A percentile compares a stretch with the other conserved stretches of the same genome.
phyloP scores from a whole-genome alignment of 2,797 vertebrate genomes.

The Okamejei kenojei region DNA sequence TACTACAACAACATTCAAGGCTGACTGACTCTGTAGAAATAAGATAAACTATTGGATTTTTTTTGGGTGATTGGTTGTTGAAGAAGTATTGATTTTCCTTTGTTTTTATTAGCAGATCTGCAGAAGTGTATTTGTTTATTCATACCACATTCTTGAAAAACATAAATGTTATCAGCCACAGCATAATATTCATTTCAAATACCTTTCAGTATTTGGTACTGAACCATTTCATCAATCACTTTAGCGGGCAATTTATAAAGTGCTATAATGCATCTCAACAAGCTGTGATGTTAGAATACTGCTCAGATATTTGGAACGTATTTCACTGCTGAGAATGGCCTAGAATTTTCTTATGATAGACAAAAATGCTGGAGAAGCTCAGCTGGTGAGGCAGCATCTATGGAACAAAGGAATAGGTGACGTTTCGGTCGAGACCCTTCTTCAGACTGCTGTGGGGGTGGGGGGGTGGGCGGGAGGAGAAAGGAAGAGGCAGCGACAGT shows the following conservation, averaged over 20 bases:
- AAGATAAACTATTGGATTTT: not conserved
- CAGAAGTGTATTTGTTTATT: not conserved
- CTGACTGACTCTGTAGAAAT: not conserved
- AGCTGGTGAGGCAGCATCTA: too few species aligned
- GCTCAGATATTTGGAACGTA: not conserved
- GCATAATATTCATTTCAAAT: not conserved
- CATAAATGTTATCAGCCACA: not conserved
- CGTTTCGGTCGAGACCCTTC: too few species aligned
- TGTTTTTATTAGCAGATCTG: not conserved
- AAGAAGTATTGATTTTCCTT: slow-evolving; percentile 13
- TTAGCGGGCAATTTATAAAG: not conserved
- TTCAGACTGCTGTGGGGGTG: too few species aligned
- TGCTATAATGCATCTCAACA: not conserved
- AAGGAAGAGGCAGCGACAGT: too few species aligned
- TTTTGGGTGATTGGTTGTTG: not conserved
- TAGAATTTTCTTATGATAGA: not conserved
- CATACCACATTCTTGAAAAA: not conserved
- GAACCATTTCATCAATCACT: slow-evolving; percentile 15
- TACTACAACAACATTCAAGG: not conserved
- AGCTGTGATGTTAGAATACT: not conserved
- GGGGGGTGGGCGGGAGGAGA: too few species aligned
- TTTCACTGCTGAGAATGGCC: not conserved
- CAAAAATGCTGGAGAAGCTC: too few species aligned
- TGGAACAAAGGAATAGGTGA: too few species aligned
- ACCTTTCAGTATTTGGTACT: not conserved